phyloP scores from a whole-genome alignment of 2,888 invertebrate species.

The Carcina quercana region DNA sequence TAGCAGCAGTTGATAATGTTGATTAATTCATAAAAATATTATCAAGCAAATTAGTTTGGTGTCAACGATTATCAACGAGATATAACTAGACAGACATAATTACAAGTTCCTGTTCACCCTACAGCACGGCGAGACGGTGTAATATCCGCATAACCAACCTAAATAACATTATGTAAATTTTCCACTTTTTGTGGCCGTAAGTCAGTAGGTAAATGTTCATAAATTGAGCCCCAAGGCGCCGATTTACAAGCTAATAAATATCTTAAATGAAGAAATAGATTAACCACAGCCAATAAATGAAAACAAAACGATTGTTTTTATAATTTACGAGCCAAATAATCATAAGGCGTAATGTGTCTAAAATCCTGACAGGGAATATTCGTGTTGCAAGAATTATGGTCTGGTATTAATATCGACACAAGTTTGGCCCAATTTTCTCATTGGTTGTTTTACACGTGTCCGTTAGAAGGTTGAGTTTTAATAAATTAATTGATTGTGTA shows the following conservation, averaged over 20 bases:
- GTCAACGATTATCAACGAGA: no score
- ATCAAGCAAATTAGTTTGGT: no score
- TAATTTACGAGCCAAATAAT: conserved; percentile 36
- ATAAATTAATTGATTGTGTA: no score
- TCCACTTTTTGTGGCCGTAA: conserved; percentile 28
- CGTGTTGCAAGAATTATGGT: conserved; percentile 15
- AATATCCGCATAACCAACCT: conserved; percentile 19
- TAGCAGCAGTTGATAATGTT: no score
- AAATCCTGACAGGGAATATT: conserved; percentile 24
- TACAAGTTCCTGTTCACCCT: not conserved
- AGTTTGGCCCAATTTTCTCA: conserved; percentile 23
- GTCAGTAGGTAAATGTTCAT: conserved; percentile 24
- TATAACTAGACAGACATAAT: no score
- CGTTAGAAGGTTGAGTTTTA: no score
- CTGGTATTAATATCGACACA: conserved; percentile 19
- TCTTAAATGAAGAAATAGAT: conserved; percentile 33
- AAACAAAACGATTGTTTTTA: conserved; percentile 27
- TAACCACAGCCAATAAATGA: conserved; percentile 21
- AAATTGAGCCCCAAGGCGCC: conserved; percentile 22
- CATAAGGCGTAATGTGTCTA: conserved; percentile 23
- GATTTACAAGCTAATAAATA: conserved; percentile 30
- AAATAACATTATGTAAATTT: conserved; percentile 21
- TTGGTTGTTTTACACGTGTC: no score
- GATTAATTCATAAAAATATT: no score
- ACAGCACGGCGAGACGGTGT: not conserved